Conservation (phyloP, 2,113 vertebrate species). For the Meleagris gallopavo region DNA sequence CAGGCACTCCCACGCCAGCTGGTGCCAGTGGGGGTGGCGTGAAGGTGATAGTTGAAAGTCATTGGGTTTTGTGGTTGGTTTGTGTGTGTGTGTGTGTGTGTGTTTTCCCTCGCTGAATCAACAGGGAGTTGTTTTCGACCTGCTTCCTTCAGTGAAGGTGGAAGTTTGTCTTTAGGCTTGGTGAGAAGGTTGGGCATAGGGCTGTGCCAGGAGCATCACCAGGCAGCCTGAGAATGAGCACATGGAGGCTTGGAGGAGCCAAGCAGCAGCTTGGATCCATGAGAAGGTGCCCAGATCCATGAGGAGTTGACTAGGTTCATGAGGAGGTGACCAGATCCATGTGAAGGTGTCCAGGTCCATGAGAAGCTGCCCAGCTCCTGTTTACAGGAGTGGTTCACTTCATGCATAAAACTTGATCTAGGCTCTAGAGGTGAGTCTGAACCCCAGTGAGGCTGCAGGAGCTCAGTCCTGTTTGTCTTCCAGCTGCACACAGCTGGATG, state of each 20-base stretch:
- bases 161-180: neutral
- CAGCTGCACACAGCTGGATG: neutral
- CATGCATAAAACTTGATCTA: neutral
- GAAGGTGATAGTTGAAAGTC: slow-evolving; percentile 58
- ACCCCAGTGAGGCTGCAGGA: neutral
- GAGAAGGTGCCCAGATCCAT: neutral
- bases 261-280: neutral
- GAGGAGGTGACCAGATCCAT: too few relatives aligned
- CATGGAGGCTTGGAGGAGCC: neutral
- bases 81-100: neutral
- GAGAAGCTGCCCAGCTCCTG: neutral
- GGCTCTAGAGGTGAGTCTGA: neutral
- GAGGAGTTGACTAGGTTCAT: too few relatives aligned
- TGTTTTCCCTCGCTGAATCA: neutral
- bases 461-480: neutral
- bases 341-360: too few relatives aligned
- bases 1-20: slow-evolving; percentile 38
- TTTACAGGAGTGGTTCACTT: neutral
- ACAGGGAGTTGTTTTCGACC: slow-evolving; percentile 35
- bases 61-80: slow-evolving; percentile 39
- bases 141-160: neutral
- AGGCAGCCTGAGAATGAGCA: neutral
- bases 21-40: slow-evolving; percentile 56
- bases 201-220: neutral
- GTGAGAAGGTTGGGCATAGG: neutral